Evolutionary conservation across 1,140 invertebrate genomes (phyloP).

Genomic region (Cephus cinctus): DNA sequence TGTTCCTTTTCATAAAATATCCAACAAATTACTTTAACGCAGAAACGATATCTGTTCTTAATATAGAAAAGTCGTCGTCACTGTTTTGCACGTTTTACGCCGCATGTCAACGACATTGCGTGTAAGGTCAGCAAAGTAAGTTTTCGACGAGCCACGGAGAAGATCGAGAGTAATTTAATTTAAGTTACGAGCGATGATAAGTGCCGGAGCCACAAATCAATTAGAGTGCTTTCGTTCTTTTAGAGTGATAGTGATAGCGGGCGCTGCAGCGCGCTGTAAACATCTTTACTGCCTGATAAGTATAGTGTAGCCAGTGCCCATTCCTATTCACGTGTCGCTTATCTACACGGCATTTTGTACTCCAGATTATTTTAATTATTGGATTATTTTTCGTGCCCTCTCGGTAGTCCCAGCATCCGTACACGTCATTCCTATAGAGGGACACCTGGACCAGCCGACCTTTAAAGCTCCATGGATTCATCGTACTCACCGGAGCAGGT

Average conservation of each 20-base stretch:
- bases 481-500: too few species aligned
- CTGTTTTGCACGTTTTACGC: too few species aligned
- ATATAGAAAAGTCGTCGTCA: too few species aligned
- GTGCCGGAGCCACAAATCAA: slow-evolving; percentile 45
- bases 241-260: slow-evolving; percentile 42
- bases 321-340: slow-evolving; percentile 16
- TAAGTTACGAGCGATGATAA: slow-evolving; percentile 46
- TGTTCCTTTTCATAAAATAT: too few species aligned
- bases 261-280: slow-evolving; percentile 43
- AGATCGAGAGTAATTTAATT: slow-evolving; percentile 47
- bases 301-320: slow-evolving; percentile 12
- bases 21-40: too few species aligned
- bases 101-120: slow-evolving; percentile 17
- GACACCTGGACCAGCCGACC: too few species aligned
- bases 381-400: neutral
- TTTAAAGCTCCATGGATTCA: too few species aligned
- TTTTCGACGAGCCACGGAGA: slow-evolving; percentile 18
- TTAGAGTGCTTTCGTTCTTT: slow-evolving; percentile 44
- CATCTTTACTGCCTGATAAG: slow-evolving; percentile 52
- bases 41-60: too few species aligned
- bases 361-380: slow-evolving; percentile 34
- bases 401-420: too few species aligned
- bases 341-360: slow-evolving; percentile 43
- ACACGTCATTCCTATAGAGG: too few species aligned
- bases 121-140: slow-evolving; percentile 20